These are phyloP conservation scores for Hylyphantes graminicola DNA, from an alignment of 1,140 invertebrate genomes.

Conservation along the genomic window DNA sequence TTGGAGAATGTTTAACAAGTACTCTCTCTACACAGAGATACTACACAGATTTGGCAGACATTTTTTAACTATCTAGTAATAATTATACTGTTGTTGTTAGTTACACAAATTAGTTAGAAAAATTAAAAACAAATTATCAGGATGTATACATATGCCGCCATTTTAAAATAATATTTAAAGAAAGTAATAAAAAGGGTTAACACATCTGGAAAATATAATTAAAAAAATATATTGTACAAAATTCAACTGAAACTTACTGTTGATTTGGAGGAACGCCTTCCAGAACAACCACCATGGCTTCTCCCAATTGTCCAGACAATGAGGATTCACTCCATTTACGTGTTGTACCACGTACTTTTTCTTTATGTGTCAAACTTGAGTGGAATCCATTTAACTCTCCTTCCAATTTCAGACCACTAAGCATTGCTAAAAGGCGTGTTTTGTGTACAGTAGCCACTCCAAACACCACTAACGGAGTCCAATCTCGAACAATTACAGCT, in stretches of 20 bases:
- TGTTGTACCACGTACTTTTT: conserved; percentile 76
- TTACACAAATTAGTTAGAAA: too few relatives aligned
- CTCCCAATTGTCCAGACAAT: conserved; percentile 88
- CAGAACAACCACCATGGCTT: conserved; percentile 90
- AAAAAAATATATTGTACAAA: not conserved
- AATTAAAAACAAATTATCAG: too few relatives aligned
- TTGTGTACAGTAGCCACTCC: conserved; percentile 89
- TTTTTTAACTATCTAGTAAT: too few relatives aligned
- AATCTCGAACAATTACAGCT: conserved; percentile 70
- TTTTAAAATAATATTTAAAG: too few relatives aligned
- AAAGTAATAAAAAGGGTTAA: too few relatives aligned
- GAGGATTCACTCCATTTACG: conserved; percentile 81
- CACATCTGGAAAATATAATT: too few relatives aligned
- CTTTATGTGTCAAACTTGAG: conserved; percentile 76
- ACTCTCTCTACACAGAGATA: too few relatives aligned
- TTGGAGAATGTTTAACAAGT: too few relatives aligned
- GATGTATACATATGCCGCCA: too few relatives aligned
- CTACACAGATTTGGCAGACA: too few relatives aligned
- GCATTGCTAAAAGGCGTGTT: conserved; percentile 85
- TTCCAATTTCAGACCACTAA: conserved; percentile 92
- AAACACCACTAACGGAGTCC: conserved; percentile 78
- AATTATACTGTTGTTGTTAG: too few relatives aligned
- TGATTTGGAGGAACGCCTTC: conserved; percentile 90
- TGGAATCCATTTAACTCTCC: conserved; percentile 88
- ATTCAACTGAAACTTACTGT: conserved; percentile 74